A percentile compares a stretch with the other conserved stretches of the same genome.
phyloP scores from a whole-genome alignment of 2,113 vertebrate genomes.

The Strix uralensis region DNA sequence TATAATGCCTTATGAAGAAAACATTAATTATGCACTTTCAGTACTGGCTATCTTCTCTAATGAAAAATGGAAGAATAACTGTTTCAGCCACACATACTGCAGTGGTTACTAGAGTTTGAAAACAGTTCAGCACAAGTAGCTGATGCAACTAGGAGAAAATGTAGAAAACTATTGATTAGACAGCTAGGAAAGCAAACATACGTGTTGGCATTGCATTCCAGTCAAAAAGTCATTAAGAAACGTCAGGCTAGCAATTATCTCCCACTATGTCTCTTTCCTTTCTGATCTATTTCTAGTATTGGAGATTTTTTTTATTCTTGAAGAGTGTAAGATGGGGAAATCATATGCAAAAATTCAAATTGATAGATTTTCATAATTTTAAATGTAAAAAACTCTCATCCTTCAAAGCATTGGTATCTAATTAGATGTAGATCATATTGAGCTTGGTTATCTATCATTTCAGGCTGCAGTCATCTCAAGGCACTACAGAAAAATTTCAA shows the following conservation, averaged over 20 bases:
- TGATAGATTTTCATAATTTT: neutral
- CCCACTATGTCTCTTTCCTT: neutral
- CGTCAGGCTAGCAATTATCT: neutral
- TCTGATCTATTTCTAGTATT: neutral
- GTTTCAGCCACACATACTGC: neutral
- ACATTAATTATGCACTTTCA: neutral
- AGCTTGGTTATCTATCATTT: neutral
- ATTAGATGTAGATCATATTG: neutral
- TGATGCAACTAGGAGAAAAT: neutral
- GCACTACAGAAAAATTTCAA: neutral
- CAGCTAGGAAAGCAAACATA: neutral
- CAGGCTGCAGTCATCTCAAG: neutral
- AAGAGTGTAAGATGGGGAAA: neutral
- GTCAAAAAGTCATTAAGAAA: slow-evolving; percentile 3
- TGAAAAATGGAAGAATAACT: neutral
- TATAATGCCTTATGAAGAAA: neutral
- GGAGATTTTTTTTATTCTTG: neutral
- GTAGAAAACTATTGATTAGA: neutral
- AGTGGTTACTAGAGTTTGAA: neutral
- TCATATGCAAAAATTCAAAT: neutral
- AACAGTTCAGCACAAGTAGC: neutral
- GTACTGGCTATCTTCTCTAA: neutral
- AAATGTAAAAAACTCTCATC: neutral
- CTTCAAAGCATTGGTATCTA: neutral
- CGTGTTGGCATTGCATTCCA: neutral